Percentiles rank a stretch among this genome's conserved stretches.
Conservation (phyloP, 35 echinoderm and acorn worm genomes). For the Ptychodera flava region DNA sequence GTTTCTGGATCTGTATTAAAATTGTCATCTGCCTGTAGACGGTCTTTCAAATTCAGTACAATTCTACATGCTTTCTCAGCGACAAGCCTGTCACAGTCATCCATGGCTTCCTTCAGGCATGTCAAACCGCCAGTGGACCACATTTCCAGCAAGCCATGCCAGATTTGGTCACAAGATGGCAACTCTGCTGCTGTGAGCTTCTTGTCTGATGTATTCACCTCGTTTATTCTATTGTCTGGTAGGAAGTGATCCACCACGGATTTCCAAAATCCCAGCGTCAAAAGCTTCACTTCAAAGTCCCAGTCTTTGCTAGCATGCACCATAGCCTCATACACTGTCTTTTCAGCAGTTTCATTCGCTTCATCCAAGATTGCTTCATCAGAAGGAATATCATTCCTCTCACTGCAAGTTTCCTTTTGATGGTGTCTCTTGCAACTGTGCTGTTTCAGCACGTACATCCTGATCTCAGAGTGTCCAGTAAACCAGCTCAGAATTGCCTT, state of each 20-base stretch:
- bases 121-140: not conserved
- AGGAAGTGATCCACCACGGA: not conserved
- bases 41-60: not conserved
- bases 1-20: not conserved
- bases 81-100: not conserved
- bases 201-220: not conserved
- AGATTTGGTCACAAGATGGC: not conserved
- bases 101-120: not conserved
- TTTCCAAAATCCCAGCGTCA: not conserved
- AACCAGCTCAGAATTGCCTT: not conserved
- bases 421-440: too few species aligned
- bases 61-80: not conserved
- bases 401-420: too few species aligned
- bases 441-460: too few species aligned
- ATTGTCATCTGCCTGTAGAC: not conserved
- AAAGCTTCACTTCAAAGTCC: slow-evolving; percentile 3
- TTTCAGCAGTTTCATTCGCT: not conserved
- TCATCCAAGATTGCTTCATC: too few species aligned
- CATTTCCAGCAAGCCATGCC: not conserved
- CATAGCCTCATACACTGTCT: not conserved
- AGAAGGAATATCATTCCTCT: not conserved
- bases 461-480: not conserved
- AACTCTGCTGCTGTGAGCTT: not conserved
- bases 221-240: not conserved
- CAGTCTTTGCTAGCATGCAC: not conserved